These are phyloP conservation scores for Bradypus variegatus DNA, from an alignment of 2,797 vertebrate genomes.

Conservation along the genomic window DNA sequence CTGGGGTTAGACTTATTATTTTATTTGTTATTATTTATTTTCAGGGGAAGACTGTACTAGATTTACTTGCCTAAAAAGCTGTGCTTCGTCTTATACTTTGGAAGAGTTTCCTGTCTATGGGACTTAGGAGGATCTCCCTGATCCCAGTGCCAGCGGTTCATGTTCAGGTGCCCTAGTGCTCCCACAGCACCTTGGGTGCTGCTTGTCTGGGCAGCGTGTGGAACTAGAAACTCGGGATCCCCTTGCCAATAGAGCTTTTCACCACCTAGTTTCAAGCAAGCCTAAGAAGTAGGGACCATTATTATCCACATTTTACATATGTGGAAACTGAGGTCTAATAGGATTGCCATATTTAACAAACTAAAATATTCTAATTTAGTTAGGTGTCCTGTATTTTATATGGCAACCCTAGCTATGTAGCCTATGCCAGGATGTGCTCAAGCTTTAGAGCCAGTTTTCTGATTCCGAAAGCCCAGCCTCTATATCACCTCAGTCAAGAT, in stretches of 20 bases:
- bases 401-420: not conserved
- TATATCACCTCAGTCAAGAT: not conserved
- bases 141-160: not conserved
- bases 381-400: not conserved
- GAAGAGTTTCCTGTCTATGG: not conserved
- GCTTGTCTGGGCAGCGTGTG: not conserved
- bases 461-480: not conserved
- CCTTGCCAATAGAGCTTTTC: not conserved
- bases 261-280: not conserved
- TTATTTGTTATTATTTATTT: slow-evolving; percentile 34
- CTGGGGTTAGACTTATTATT: not conserved
- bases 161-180: not conserved
- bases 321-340: not conserved
- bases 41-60: slow-evolving; percentile 37
- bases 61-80: slow-evolving; percentile 9
- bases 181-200: not conserved
- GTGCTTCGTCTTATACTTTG: slow-evolving; percentile 25
- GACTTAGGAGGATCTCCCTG: not conserved
- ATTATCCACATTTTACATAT: not conserved
- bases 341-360: not conserved
- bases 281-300: not conserved
- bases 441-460: not conserved
- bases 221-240: not conserved
- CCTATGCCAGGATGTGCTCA: not conserved
- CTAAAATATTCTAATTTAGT: not conserved